These are phyloP conservation scores for Cotesia glomerata DNA, from an alignment of 1,140 invertebrate species.

Conservation along the genomic window DNA sequence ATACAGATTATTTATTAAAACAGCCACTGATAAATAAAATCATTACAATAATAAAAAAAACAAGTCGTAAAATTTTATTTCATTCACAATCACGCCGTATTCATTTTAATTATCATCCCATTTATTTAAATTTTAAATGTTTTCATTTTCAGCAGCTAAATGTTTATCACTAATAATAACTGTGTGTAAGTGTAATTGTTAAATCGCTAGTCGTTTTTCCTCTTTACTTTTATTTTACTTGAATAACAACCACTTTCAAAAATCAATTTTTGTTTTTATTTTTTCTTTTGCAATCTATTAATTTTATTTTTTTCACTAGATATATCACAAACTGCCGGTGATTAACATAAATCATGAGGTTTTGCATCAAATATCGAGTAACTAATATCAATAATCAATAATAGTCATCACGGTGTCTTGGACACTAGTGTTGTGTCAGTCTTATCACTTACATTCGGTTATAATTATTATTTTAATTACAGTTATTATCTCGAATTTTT, in stretches of 20 bases:
- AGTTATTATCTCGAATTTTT: not conserved
- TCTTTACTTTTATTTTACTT: constrained; percentile 31
- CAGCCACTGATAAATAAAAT: too few relatives aligned
- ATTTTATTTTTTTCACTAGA: constrained; percentile 52
- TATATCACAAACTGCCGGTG: constrained; percentile 63
- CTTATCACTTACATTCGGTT: not conserved
- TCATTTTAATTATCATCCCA: too few relatives aligned
- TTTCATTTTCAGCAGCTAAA: constrained; percentile 8
- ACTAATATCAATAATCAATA: not conserved
- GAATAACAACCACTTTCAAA: constrained; percentile 59
- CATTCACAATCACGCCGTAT: too few relatives aligned
- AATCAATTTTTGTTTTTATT: constrained; percentile 21
- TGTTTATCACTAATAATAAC: constrained; percentile 20
- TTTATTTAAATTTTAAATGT: not conserved
- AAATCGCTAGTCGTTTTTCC: constrained; percentile 52
- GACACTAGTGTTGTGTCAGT: not conserved
- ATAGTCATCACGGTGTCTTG: not conserved
- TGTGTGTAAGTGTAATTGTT: constrained; percentile 53
- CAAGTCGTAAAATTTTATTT: too few relatives aligned
- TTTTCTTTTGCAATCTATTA: constrained; percentile 44
- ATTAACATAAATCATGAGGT: constrained; percentile 40
- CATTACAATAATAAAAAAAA: too few relatives aligned
- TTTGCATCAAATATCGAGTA: constrained; percentile 36
- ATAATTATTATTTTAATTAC: not conserved
- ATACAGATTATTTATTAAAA: too few relatives aligned